Evolutionary conservation across 2,888 invertebrate genomes (phyloP).

Genomic region (Prenolepis imparis): DNA sequence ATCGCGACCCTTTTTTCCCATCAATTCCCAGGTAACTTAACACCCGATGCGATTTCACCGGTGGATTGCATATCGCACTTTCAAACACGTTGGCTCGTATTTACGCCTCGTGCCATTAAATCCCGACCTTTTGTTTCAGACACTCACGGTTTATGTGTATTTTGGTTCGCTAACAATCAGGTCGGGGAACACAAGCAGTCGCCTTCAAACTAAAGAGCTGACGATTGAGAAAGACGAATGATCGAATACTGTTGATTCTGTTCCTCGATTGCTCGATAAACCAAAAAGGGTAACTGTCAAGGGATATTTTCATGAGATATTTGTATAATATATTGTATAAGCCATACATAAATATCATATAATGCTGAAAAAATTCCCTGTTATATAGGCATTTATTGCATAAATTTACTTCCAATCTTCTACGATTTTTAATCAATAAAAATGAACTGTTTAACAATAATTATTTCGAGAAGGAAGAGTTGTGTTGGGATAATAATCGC

Average conservation of each 20-base stretch:
- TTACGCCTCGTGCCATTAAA: conserved; percentile 38
- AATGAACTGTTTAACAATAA: background rate
- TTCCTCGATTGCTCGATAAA: background rate
- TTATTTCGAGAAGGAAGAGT: background rate
- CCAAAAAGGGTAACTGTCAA: background rate
- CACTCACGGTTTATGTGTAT: conserved; percentile 25
- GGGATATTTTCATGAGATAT: conserved; percentile 1
- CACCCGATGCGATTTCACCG: conserved; percentile 43
- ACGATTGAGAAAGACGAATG: conserved; percentile 24
- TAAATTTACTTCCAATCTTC: background rate
- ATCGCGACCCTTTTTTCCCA: conserved; percentile 34
- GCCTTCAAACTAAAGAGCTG: background rate
- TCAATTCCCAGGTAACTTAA: conserved; percentile 45
- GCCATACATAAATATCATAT: no score
- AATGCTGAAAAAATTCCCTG: no score
- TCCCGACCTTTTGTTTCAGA: conserved; percentile 38
- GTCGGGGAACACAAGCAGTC: background rate
- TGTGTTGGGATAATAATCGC: background rate
- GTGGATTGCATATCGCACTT: conserved; percentile 43
- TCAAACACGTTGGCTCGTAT: conserved; percentile 36
- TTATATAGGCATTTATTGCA: background rate
- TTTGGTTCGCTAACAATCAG: conserved; percentile 28
- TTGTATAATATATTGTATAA: no score
- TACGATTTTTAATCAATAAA: background rate
- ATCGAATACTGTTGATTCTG: conserved; percentile 13